These are phyloP conservation scores for Sinopyrophorus schimmeli DNA, from an alignment of 2,888 invertebrate genomes.

Conservation along the genomic window DNA sequence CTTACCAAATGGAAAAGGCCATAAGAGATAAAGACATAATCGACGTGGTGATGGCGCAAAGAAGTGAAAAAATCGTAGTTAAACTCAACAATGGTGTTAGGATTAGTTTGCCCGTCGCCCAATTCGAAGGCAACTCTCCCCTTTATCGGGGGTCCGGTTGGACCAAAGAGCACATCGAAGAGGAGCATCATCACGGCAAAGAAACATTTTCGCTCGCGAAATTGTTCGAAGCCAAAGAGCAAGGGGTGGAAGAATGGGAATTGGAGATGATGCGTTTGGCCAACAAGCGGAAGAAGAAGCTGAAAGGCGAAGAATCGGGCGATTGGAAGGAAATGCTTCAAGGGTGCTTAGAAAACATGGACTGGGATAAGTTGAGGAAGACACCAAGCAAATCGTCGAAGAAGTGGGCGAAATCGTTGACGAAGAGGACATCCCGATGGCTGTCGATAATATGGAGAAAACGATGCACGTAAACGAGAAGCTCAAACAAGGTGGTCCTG, in stretches of 20 bases:
- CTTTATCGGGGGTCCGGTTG: conserved; percentile 51
- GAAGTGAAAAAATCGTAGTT: conserved; percentile 72
- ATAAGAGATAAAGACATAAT: conserved; percentile 75
- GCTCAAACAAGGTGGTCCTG: conserved; percentile 57
- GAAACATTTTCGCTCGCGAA: conserved; percentile 62
- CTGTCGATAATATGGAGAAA: conserved; percentile 60
- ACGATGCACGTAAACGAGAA: conserved; percentile 65
- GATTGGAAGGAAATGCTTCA: conserved; percentile 58
- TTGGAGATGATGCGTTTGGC: conserved; percentile 52
- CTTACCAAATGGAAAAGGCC: conserved; percentile 72
- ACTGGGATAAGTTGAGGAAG: conserved; percentile 64
- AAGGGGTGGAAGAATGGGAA: conserved; percentile 52
- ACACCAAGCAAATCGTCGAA: conserved; percentile 71
- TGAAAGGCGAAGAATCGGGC: conserved; percentile 46
- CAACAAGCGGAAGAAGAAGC: conserved; percentile 49
- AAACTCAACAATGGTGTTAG: conserved; percentile 70
- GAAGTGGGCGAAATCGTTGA: conserved; percentile 64
- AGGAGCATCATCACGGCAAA: conserved; percentile 52
- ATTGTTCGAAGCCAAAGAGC: conserved; percentile 59
- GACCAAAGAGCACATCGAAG: conserved; percentile 59
- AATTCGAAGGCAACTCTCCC: conserved; percentile 43
- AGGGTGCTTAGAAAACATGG: conserved; percentile 66
- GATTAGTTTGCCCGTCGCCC: conserved; percentile 65
- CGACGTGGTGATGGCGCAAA: conserved; percentile 75
- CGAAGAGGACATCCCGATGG: conserved; percentile 54